A percentile compares a stretch with the other conserved stretches of the same genome.
Evolutionary conservation across 1,140 invertebrate species (phyloP).

Genomic region (Aphelenchoides besseyi): DNA sequence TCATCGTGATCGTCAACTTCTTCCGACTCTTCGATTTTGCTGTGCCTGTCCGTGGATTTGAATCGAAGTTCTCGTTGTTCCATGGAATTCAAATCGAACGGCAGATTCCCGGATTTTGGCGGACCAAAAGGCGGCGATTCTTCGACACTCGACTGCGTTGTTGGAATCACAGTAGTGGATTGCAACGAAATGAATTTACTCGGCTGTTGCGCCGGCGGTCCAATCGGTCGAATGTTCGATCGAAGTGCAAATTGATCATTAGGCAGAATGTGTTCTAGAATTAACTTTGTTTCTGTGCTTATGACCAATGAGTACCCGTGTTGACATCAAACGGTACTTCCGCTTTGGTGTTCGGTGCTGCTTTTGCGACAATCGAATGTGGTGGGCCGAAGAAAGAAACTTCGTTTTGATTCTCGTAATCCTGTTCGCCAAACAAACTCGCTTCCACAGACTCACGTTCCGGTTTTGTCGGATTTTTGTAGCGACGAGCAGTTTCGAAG

Average conservation of each 20-base stretch:
- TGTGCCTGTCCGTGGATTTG: not conserved
- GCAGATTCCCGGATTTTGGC: not conserved
- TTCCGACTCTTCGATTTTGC: not conserved
- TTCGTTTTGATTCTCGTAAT: constrained; percentile 42
- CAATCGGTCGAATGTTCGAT: constrained; percentile 14
- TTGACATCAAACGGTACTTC: not conserved
- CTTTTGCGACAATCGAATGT: constrained; percentile 5
- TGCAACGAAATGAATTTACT: not conserved
- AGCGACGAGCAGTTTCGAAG: constrained; percentile 35
- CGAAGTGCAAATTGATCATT: not conserved
- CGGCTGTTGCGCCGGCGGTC: not conserved
- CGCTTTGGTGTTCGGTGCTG: not conserved
- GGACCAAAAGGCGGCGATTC: not conserved
- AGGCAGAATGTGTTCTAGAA: not conserved
- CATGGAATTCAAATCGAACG: not conserved
- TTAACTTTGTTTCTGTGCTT: not conserved
- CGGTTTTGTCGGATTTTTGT: constrained; percentile 25
- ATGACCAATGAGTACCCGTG: not conserved
- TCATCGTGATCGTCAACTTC: not conserved
- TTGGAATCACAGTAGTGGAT: not conserved
- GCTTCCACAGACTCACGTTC: constrained; percentile 20
- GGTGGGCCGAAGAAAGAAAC: constrained; percentile 42
- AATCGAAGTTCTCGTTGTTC: not conserved
- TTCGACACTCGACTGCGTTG: not conserved
- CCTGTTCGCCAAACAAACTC: constrained; percentile 46